These are phyloP conservation scores for Scophthalmus maximus DNA, from an alignment of 2,113 vertebrate genomes.

Conservation along the genomic window DNA sequence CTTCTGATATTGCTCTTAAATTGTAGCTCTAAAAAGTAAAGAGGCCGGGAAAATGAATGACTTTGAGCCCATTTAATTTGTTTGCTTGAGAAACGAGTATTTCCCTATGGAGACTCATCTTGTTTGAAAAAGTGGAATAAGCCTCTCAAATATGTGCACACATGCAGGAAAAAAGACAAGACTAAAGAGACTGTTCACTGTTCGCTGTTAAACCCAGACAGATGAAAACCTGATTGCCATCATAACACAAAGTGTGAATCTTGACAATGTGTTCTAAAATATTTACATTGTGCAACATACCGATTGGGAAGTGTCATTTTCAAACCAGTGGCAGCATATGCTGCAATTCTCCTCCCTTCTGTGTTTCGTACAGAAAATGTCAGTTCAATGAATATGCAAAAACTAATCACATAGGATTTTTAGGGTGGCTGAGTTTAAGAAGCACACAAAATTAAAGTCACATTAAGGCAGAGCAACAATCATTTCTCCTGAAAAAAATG, in stretches of 20 bases:
- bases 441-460: background rate
- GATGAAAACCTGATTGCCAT: slow-evolving; percentile 53
- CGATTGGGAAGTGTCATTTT: slow-evolving; percentile 40
- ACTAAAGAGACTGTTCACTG: slow-evolving; percentile 12
- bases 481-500: background rate
- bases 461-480: background rate
- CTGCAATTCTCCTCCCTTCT: slow-evolving; percentile 9
- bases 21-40: slow-evolving; percentile 33
- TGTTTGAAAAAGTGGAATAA: slow-evolving; percentile 48
- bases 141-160: slow-evolving; percentile 51
- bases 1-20: slow-evolving; percentile 29
- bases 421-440: background rate
- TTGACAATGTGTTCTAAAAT: slow-evolving; percentile 62
- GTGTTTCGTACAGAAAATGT: slow-evolving; percentile 7
- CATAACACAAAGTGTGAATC: slow-evolving; percentile 52
- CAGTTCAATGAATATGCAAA: background rate
- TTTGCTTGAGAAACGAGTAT: slow-evolving; percentile 50
- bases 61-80: slow-evolving; percentile 59
- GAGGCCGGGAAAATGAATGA: slow-evolving; percentile 54
- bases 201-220: slow-evolving; percentile 30
- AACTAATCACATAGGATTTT: no score
- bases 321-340: slow-evolving; percentile 20
- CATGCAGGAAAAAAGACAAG: slow-evolving; percentile 19
- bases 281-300: slow-evolving; percentile 45
- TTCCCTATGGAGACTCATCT: slow-evolving; percentile 44